phyloP scores from a whole-genome alignment of 2,113 vertebrate genomes.

The Salminus brasiliensis region DNA sequence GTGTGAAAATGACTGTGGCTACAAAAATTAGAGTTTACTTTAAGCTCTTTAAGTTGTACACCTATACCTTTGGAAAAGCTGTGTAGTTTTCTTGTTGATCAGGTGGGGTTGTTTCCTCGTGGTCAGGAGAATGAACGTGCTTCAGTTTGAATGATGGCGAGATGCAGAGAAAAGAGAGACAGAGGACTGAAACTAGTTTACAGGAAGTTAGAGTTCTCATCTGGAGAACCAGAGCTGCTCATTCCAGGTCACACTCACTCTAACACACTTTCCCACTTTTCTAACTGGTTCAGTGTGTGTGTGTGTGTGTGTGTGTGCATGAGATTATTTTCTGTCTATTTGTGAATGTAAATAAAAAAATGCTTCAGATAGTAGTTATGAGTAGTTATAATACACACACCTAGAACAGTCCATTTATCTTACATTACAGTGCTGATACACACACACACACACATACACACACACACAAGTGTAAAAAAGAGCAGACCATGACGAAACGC shows the following conservation, averaged over 20 bases:
- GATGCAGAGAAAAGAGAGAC: constrained; percentile 7
- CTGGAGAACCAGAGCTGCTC: constrained; percentile 37
- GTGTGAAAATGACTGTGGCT: too few relatives aligned
- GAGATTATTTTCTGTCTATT: constrained; percentile 1
- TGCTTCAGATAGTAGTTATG: too few relatives aligned
- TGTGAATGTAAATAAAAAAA: too few relatives aligned
- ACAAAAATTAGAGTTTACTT: too few relatives aligned
- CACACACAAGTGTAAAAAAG: background rate
- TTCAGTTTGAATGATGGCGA: constrained; percentile 3
- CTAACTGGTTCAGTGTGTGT: constrained; percentile 23
- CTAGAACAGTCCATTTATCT: constrained; percentile 13
- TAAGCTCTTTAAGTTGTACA: too few relatives aligned
- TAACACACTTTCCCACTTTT: background rate
- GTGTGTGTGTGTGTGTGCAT: too few relatives aligned
- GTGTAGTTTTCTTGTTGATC: background rate
- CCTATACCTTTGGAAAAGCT: too few relatives aligned
- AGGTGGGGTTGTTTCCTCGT: background rate
- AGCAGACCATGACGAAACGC: background rate
- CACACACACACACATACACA: background rate
- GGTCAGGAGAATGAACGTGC: constrained; percentile 11
- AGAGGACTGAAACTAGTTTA: constrained; percentile 31
- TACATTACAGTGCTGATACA: constrained; percentile 17
- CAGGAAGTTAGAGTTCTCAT: constrained; percentile 13
- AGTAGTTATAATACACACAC: background rate
- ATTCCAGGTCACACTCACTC: constrained; percentile 35